Evolutionary conservation across 1,140 invertebrate genomes (phyloP).

Genomic region (Euwallacea similis): DNA sequence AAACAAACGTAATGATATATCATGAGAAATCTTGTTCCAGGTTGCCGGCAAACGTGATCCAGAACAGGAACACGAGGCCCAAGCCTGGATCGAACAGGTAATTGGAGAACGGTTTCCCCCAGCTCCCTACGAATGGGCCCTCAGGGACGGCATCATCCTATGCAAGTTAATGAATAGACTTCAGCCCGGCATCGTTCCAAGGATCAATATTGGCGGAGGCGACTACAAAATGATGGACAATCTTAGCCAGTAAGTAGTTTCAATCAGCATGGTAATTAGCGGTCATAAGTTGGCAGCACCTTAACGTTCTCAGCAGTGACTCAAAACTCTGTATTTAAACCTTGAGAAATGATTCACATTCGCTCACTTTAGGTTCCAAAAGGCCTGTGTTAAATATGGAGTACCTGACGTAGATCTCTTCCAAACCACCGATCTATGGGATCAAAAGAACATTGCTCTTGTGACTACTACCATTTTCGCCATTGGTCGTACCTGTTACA

Average conservation of each 20-base stretch:
- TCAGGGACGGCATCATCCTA: slow-evolving; percentile 80
- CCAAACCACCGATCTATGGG: slow-evolving; percentile 92
- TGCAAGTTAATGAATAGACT: slow-evolving; percentile 87
- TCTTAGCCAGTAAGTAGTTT: slow-evolving; percentile 73
- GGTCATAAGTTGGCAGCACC: neutral
- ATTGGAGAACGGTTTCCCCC: slow-evolving; percentile 77
- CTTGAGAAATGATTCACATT: too few species aligned
- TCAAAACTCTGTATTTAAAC: neutral
- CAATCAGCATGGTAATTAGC: neutral
- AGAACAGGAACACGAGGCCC: slow-evolving; percentile 78
- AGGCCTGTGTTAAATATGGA: slow-evolving; percentile 82
- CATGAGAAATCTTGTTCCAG: slow-evolving; percentile 57
- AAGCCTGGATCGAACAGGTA: slow-evolving; percentile 86
- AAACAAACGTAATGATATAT: neutral
- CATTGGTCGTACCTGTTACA: slow-evolving; percentile 83
- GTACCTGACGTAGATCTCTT: slow-evolving; percentile 89
- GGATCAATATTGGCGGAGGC: slow-evolving; percentile 82
- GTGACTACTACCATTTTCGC: slow-evolving; percentile 88
- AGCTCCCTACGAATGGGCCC: slow-evolving; percentile 72
- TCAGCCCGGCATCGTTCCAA: slow-evolving; percentile 79
- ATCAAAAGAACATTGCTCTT: slow-evolving; percentile 88
- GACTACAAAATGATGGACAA: slow-evolving; percentile 97
- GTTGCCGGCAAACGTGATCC: slow-evolving; percentile 81
- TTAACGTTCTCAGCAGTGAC: neutral
- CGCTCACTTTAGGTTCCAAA: slow-evolving; percentile 73